Evolutionary conservation across 2,888 invertebrate genomes (phyloP), one percentile per base, ranked within the genome.

Genomic region (Agrilus cyanescens): DNA sequence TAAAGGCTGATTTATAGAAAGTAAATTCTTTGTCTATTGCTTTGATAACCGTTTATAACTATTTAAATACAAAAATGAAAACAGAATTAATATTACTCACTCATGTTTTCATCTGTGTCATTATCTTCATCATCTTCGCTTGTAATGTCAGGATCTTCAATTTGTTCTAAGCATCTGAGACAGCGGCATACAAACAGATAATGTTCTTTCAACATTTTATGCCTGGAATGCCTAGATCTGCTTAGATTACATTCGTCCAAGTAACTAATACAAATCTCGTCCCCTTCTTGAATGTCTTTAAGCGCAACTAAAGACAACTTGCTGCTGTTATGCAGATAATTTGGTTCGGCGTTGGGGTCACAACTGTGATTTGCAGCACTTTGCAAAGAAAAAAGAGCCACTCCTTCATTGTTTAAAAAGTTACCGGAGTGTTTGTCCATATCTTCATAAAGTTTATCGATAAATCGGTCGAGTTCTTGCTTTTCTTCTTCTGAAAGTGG

Each of bases 321-420:
- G 49, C 82, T 84, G 63, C 89, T 86, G 37, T 87, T 86, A 56
- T 85, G 77, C 0, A 85, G 82, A 62, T 93, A 96, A 15, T 82
- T 77, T 0, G 85, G 80, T 59, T 85, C 80, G 0, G 91, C 89
- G 63, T 94, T 95, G 0, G 95, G 93, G 1, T 72, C 63, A 59
- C 96, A 96, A 56, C 88, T 93, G 66, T 96, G 96, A 68, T 96
- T 96, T 52, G 85, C 82, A 34, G 84, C 75, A 60, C 93, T 91
- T 61, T 95, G 94, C n/a, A 86, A 60, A 16, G 72, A 65, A 63
- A 84, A 96, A 1, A 96, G 69, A 0, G 88, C 95, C 1, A 90
- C 88, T 0, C 95, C 95, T 73, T 95, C 95, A 51, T 84, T 88
- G 65, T 94, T 88, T 13, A 94, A 67, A 65, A 94, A 95, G 47